These are phyloP conservation scores for Heloderma charlesbogerti DNA, from an alignment of 2,113 vertebrate species.

Conservation along the genomic window DNA sequence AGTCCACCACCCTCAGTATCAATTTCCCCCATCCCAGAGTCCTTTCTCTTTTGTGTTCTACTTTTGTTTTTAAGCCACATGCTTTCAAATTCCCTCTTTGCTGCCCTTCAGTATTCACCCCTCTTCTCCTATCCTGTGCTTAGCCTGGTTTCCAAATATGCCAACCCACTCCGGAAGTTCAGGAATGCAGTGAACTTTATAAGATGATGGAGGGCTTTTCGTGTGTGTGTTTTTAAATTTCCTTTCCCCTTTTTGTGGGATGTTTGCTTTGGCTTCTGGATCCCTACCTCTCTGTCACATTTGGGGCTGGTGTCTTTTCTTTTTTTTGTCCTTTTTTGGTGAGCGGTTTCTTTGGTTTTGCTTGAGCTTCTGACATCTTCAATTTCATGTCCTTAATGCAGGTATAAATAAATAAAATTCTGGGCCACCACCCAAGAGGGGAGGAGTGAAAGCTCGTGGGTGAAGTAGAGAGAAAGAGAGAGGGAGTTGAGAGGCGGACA, in stretches of 20 bases:
- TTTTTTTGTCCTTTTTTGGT: background rate
- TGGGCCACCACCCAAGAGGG: conserved; percentile 17
- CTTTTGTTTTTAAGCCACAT: background rate
- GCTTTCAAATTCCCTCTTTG: background rate
- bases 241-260: background rate
- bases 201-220: background rate
- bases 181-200: conserved; percentile 40
- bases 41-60: background rate
- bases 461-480: background rate
- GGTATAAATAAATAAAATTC: conserved; percentile 36
- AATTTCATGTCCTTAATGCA: conserved; percentile 18
- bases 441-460: conserved; percentile 17
- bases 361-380: conserved; percentile 5
- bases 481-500: background rate
- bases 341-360: background rate
- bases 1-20: background rate
- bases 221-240: background rate
- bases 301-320: background rate
- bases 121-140: background rate
- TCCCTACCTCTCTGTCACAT: background rate
- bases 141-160: background rate
- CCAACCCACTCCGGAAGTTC: conserved; percentile 15
- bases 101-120: background rate
- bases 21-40: too few relatives aligned
- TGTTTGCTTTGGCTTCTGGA: conserved; percentile 25